Evolutionary conservation across 2,797 vertebrate species (phyloP).

Genomic region (Sebastes goodei): DNA sequence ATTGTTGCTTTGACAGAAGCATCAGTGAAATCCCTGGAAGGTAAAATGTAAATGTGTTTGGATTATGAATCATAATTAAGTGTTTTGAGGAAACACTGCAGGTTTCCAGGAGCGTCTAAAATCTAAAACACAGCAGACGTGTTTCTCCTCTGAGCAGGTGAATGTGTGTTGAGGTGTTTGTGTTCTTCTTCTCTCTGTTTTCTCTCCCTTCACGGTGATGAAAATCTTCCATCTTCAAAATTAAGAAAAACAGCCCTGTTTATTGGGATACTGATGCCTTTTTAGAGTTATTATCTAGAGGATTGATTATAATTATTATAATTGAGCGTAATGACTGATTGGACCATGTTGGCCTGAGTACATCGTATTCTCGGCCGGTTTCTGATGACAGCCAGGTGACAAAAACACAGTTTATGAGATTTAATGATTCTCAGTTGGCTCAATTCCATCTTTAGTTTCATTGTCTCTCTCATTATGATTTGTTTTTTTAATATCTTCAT

Average conservation of each 20-base stretch:
- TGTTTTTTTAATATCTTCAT: no score
- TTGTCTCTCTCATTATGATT: no score
- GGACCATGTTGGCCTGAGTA: neutral
- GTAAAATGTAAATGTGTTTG: constrained; percentile 17
- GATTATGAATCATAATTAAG: constrained; percentile 26
- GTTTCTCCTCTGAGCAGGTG: neutral
- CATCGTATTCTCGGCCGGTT: neutral
- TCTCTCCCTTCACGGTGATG: neutral
- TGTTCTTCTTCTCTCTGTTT: neutral
- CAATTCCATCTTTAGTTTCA: neutral
- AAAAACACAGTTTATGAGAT: neutral
- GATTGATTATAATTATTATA: neutral
- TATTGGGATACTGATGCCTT: neutral
- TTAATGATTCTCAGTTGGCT: neutral
- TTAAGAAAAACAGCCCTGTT: neutral
- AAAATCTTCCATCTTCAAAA: neutral
- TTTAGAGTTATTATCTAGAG: neutral
- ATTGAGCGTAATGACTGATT: neutral
- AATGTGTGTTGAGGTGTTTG: neutral
- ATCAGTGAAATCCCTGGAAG: neutral
- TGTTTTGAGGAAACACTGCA: constrained; percentile 3
- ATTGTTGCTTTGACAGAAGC: neutral
- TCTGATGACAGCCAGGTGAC: neutral
- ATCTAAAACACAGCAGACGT: neutral
- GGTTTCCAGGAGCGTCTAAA: neutral